Base-by-base conservation (phyloP, 2,888 invertebrate genomes). In the Imbricaverruca yamaguchii region DNA sequence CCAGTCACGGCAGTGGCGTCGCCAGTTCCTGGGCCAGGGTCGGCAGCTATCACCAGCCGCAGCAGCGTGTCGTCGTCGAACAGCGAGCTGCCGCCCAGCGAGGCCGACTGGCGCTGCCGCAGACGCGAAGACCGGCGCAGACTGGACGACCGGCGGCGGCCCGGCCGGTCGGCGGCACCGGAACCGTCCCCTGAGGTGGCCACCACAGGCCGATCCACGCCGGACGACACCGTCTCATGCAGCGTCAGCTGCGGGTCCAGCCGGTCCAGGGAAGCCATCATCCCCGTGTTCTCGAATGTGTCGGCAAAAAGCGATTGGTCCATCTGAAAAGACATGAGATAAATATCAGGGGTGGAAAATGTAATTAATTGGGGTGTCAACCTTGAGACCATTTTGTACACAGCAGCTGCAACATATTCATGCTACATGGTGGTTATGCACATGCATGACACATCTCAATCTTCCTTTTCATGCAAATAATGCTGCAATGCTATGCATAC, bases 51-150 rank as follows among this genome's bases (percentile, higher is more conserved):
- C 13, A 74, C 74, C 74, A 74, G 74, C 55, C 55, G 18, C 13
- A 74, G 21, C 21, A 74, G 74, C 53, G 74, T 74, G 74, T 74
- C 74, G 11, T 74, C 74, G 8, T 55, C 74, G 21, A 74, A 74
- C 74, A 74, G 74, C 15, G 55, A 21, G 74, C 53, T 55, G 74
- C 55, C 55, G 18, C 25, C 59, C 59, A 59, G 39, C 39, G 39
- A 39, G 23, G 67, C 10, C 23, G 67, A 12, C 25, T 25, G 3
- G 39, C 4, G 74, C 74, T 25, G 55, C 74, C 9, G 21, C 74
- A 9, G 74, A 1, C 39, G 21, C 53, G 74, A 15, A 7, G 53
- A 8, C 53, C 21, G 74, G 23, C 74, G 74, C 21, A 53, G 53
- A 1, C 55, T 21, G 53, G 11, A 53, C 2, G 53, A 74, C 18